Evolutionary conservation across 2,888 invertebrate genomes (phyloP).

Genomic region (Drosophila antonietae): DNA sequence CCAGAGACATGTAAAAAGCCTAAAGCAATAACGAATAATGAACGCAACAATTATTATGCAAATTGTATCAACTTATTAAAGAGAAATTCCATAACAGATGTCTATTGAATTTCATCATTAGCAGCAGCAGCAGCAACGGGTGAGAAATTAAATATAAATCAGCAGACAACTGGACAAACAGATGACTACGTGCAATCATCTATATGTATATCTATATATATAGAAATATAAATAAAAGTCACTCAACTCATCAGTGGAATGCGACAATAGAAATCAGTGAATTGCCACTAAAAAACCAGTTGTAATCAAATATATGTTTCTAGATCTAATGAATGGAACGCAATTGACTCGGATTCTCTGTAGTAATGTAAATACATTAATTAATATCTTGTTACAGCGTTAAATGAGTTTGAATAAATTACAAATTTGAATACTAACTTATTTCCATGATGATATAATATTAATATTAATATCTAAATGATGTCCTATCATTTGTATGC

Average conservation of each 20-base stretch:
- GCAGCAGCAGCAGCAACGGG: conserved; percentile 26
- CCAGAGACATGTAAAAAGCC: too few species aligned
- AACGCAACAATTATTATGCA: conserved; percentile 24
- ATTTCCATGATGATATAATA: too few species aligned
- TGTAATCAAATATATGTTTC: conserved; percentile 25
- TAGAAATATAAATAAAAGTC: neutral
- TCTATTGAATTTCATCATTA: conserved; percentile 61
- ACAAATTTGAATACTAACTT: neutral
- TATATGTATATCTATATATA: neutral
- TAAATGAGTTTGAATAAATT: neutral
- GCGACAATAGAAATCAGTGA: neutral
- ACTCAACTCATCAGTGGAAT: conserved; percentile 7
- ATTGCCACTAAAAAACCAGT: conserved; percentile 3
- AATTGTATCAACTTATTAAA: conserved; percentile 57
- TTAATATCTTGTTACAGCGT: neutral
- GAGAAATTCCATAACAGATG: neutral
- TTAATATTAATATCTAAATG: too few species aligned
- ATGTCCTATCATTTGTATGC: too few species aligned
- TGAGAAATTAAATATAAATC: conserved; percentile 14
- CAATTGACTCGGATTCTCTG: neutral
- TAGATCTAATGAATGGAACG: neutral
- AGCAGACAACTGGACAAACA: conserved; percentile 41
- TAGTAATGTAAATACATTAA: neutral
- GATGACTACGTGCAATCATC: neutral
- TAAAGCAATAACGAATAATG: conserved; percentile 4